Evolutionary conservation across 2,113 vertebrate species (phyloP), one percentile per base, ranked within the genome.

Genomic region (Lipophrys pholis): DNA sequence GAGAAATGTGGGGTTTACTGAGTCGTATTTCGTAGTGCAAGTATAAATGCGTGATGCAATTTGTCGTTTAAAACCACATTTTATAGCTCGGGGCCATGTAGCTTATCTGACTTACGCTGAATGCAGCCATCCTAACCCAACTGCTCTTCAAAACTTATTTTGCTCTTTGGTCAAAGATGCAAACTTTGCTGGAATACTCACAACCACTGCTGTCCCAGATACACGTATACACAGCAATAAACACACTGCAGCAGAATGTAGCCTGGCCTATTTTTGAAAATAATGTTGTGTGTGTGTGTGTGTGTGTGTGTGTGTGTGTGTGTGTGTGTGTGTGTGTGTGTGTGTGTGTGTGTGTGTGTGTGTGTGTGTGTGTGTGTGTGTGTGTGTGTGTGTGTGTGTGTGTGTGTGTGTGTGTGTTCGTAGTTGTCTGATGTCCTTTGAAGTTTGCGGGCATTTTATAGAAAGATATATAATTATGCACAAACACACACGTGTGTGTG

Each of bases 371-470:
- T 68, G 65, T 62, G 39, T 69, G 61, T 73, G 65, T 71, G 21
- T 7, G 39, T 69, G 61, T 73, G 65, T 71, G 64, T 64, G 15
- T 78, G 63, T 68, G 65, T 62, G 39, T 69, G 61, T 73, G 65
- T 71, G 21, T 7, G 39, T 69, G 61, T 73, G 65, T 71, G 64
- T 64, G 15, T 78, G 63, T 68, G 65, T 30, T 30, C 21, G 4
- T 63, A 55, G 51, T 69, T 69, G 58, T 76, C 67, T 76, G 78
- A 68, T 83, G 73, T 82, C 73, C 73, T 90, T 88, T 88, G 88
- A 90, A 83, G 86, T 90, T 61, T 30, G 40, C 71, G 78, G 79
- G 81, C 81, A 82, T 86, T 89, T 84, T 76, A 72, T 51, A 35
- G 69, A 64, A 53, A 78, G 59, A 80, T 59, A 59, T 53, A 80